Conservation (phyloP, 64 coral and sea anemone species). For the Porites australiensis region DNA sequence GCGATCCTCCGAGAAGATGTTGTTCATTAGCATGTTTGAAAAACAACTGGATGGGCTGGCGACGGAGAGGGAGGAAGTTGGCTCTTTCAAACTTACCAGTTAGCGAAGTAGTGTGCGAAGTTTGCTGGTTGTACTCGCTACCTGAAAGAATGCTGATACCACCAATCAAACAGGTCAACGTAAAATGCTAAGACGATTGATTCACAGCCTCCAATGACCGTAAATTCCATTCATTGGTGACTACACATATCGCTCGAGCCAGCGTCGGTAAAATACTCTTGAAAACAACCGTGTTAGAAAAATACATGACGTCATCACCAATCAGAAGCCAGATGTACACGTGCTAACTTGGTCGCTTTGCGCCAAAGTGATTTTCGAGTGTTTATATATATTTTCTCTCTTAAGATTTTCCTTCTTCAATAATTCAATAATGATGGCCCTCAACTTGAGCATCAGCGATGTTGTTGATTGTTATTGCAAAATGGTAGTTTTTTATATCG, state of each 20-base stretch:
- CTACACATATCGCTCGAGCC: not conserved
- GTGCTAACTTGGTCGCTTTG: conserved; percentile 2
- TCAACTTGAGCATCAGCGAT: not conserved
- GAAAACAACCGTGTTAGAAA: conserved; percentile 51
- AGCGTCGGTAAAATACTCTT: conserved; percentile 13
- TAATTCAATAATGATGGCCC: not conserved
- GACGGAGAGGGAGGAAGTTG: not conserved
- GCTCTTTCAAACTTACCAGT: not conserved
- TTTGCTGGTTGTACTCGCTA: not conserved
- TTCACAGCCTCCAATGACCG: not conserved
- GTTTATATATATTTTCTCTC: not conserved
- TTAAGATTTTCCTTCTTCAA: not conserved
- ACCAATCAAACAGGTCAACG: not conserved
- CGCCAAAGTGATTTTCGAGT: not conserved
- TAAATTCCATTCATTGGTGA: conserved; percentile 34
- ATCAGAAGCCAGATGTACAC: conserved; percentile 20
- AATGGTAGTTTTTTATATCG: not conserved
- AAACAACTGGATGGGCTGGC: conserved; percentile 15
- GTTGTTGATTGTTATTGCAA: not conserved
- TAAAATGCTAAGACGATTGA: not conserved
- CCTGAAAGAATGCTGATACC: not conserved
- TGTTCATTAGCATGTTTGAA: conserved; percentile 63
- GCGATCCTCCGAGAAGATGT: not conserved
- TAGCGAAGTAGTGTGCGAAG: not conserved
- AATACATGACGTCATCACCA: conserved; percentile 63